Percentiles rank a stretch among this genome's conserved stretches.
Evolutionary conservation across 1,140 invertebrate species (phyloP).

Genomic region (Euura lappo): DNA sequence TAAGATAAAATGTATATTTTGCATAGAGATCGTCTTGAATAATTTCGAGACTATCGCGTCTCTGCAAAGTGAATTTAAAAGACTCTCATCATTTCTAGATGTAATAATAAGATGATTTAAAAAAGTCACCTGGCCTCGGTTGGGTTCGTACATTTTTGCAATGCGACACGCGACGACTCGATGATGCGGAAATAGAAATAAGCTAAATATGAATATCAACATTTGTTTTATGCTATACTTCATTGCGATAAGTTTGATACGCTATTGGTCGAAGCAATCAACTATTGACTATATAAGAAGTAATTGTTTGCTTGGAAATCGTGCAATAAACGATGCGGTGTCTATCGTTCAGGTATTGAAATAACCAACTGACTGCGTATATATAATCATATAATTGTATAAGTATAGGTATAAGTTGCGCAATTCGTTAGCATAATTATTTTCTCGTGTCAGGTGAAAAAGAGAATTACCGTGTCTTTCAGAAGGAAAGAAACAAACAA

Average conservation of each 20-base stretch:
- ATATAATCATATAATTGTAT: too few species aligned
- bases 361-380: too few species aligned
- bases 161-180: too few species aligned
- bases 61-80: not conserved
- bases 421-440: not conserved
- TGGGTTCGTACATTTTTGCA: too few species aligned
- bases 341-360: too few species aligned
- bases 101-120: not conserved
- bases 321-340: too few species aligned
- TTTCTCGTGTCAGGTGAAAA: not conserved
- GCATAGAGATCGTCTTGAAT: not conserved
- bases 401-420: not conserved
- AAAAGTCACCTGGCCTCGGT: not conserved
- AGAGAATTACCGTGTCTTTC: not conserved
- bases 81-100: not conserved
- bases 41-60: not conserved
- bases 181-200: too few species aligned
- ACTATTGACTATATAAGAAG: not conserved
- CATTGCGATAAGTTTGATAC: too few species aligned
- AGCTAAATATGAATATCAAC: too few species aligned
- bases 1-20: not conserved
- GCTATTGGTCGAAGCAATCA: not conserved
- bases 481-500: not conserved
- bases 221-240: too few species aligned
- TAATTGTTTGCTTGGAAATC: not conserved